phyloP scores from a whole-genome alignment of 2,113 vertebrate species.

The Oncorhynchus gorbuscha region DNA sequence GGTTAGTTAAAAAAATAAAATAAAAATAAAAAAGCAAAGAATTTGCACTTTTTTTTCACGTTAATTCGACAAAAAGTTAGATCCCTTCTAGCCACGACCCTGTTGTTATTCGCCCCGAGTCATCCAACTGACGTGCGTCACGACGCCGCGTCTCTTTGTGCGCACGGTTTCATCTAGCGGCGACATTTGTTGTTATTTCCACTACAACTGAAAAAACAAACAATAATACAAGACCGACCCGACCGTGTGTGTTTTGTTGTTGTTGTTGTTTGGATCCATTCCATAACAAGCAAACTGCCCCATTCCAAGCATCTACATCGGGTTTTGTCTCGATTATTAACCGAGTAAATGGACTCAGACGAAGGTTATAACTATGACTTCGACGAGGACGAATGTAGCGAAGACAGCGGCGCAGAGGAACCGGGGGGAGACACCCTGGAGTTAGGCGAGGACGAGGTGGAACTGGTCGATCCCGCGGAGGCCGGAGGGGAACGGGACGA shows the following conservation, averaged over 20 bases:
- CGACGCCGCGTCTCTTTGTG: slow-evolving; percentile 89
- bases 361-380: slow-evolving; percentile 98
- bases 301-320: slow-evolving; percentile 45
- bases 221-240: slow-evolving; percentile 51
- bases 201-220: slow-evolving; percentile 69
- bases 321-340: slow-evolving; percentile 63
- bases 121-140: slow-evolving; percentile 62
- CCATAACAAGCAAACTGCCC: slow-evolving; percentile 13
- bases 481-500: neutral
- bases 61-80: too few relatives aligned
- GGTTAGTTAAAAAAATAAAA: too few relatives aligned
- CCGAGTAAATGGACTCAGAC: slow-evolving; percentile 94
- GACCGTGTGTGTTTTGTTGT: slow-evolving; percentile 25
- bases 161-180: slow-evolving; percentile 81
- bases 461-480: too few relatives aligned
- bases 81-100: too few relatives aligned
- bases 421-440: slow-evolving; percentile 68
- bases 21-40: too few relatives aligned
- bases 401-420: slow-evolving; percentile 92
- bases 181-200: slow-evolving; percentile 86
- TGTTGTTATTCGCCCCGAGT: neutral
- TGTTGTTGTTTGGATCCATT: slow-evolving; percentile 34
- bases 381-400: slow-evolving; percentile 93
- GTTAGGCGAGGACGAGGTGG: too few relatives aligned
- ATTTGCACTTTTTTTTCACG: too few relatives aligned